Percentiles rank a stretch among this genome's conserved stretches.
Conservation (phyloP, 2,888 invertebrate species). For the Disparrhopalites patrizii region DNA sequence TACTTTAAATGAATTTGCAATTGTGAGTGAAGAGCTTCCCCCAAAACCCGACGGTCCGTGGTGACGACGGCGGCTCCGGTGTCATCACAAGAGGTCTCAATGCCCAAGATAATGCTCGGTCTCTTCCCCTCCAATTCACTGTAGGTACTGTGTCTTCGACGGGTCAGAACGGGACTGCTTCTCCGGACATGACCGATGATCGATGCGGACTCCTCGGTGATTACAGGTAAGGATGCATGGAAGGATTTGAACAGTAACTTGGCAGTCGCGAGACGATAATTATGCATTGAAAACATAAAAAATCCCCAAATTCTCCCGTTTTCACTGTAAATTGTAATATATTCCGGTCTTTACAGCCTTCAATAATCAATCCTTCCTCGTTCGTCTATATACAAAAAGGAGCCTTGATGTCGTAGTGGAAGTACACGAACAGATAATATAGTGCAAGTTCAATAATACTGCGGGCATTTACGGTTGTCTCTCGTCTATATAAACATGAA, state of each 20-base stretch:
- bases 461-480: too few relatives aligned
- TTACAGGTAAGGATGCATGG: constrained; percentile 11
- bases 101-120: constrained; percentile 65
- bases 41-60: constrained; percentile 65
- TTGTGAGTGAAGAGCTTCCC: constrained; percentile 79
- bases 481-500: too few relatives aligned
- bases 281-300: constrained; percentile 21
- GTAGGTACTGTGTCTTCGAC: not conserved
- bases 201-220: constrained; percentile 6
- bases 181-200: not conserved
- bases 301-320: not conserved
- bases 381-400: too few relatives aligned
- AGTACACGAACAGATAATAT: too few relatives aligned
- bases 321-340: too few relatives aligned
- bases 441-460: too few relatives aligned
- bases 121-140: not conserved
- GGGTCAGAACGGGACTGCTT: constrained; percentile 6
- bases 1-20: constrained; percentile 69
- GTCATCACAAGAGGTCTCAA: constrained; percentile 97
- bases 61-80: constrained; percentile 88
- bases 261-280: constrained; percentile 21
- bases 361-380: too few relatives aligned
- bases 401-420: too few relatives aligned
- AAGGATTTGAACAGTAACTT: constrained; percentile 19
- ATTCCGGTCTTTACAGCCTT: too few relatives aligned